These are phyloP conservation scores for Conus ventricosus DNA, from an alignment of 1,140 invertebrate genomes.

Conservation along the genomic window DNA sequence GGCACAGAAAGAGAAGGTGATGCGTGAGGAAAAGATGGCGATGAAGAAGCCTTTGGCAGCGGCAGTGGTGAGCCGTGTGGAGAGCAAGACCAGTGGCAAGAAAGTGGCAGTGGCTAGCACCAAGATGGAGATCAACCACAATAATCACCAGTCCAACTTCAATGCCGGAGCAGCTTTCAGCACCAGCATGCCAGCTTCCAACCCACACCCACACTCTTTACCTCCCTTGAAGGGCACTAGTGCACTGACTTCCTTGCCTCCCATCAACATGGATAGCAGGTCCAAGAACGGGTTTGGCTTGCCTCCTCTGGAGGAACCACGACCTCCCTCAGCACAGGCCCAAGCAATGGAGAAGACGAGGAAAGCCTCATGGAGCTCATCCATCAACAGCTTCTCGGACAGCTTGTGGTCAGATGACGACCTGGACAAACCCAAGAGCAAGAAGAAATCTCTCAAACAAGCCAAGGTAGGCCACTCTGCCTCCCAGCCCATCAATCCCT, in stretches of 20 bases:
- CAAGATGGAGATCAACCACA: constrained; percentile 41
- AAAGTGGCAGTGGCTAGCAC: background rate
- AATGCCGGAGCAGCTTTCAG: background rate
- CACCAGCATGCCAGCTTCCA: background rate
- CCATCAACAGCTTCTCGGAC: constrained; percentile 67
- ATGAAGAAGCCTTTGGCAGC: constrained; percentile 31
- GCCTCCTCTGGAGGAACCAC: constrained; percentile 36
- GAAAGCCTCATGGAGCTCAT: constrained; percentile 59
- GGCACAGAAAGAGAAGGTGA: constrained; percentile 42
- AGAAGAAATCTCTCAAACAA: constrained; percentile 31
- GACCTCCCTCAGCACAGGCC: constrained; percentile 49
- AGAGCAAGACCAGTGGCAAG: background rate
- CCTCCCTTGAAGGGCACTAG: constrained; percentile 14
- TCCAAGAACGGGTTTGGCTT: constrained; percentile 27
- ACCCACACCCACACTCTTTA: background rate
- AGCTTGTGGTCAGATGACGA: constrained; percentile 69
- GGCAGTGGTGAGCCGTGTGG: constrained; percentile 31
- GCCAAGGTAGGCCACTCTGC: constrained; percentile 29
- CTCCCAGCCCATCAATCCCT: constrained; percentile 1
- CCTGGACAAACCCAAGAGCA: constrained; percentile 36
- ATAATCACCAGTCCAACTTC: constrained; percentile 32
- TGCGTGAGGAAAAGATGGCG: constrained; percentile 35
- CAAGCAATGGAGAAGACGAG: constrained; percentile 41
- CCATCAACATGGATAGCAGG: constrained; percentile 9
- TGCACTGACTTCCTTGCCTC: constrained; percentile 19